These are phyloP conservation scores for Channa striata DNA, from an alignment of 2,797 vertebrate genomes.

Conservation along the genomic window DNA sequence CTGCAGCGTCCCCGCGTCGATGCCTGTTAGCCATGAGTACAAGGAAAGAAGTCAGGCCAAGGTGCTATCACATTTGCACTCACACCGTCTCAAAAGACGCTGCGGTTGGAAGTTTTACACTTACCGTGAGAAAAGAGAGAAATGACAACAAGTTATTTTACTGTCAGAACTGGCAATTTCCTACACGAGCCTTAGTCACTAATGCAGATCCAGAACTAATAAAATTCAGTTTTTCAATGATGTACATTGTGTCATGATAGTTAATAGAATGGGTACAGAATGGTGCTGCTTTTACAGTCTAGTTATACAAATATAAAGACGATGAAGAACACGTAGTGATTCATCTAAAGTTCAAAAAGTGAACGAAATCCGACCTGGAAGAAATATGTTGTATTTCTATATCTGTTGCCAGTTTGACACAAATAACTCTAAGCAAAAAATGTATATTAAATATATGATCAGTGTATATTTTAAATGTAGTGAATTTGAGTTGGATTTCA, in stretches of 20 bases:
- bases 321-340: conserved; percentile 9
- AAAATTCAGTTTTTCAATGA: conserved; percentile 18
- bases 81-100: conserved; percentile 6
- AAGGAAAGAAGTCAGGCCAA: conserved; percentile 16
- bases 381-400: background rate
- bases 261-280: conserved; percentile 26
- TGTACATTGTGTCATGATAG: conserved; percentile 12
- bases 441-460: background rate
- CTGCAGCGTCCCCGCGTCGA: conserved; percentile 3
- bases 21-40: conserved; percentile 14
- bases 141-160: conserved; percentile 44
- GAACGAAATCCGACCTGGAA: background rate
- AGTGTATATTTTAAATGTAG: conserved; percentile 46
- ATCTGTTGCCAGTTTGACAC: background rate
- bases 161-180: conserved; percentile 36
- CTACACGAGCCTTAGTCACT: conserved; percentile 5
- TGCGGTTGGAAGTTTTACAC: conserved; percentile 27
- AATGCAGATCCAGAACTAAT: conserved; percentile 36
- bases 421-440: too few relatives aligned
- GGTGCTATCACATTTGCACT: conserved; percentile 20
- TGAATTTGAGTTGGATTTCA: conserved; percentile 38
- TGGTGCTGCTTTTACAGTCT: conserved; percentile 26
- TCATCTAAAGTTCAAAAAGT: conserved; percentile 1
- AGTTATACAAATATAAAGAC: conserved; percentile 23
- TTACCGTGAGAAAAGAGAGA: conserved; percentile 34